Conservation (phyloP, 2,888 invertebrate genomes). For the Epirrita christyi region DNA sequence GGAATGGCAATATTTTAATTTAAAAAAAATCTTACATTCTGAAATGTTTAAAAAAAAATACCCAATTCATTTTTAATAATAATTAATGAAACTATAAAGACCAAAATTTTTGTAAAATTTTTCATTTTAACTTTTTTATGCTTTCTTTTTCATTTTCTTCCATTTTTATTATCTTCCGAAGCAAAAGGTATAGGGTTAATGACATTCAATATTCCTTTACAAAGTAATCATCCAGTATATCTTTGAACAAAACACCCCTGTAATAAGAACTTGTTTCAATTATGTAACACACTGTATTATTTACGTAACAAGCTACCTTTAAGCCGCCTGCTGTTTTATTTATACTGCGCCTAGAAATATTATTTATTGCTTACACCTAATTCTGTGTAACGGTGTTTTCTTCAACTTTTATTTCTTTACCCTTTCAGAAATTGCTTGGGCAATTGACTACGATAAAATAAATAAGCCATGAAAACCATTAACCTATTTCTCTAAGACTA, state of each 20-base stretch:
- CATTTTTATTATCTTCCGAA: too few species aligned
- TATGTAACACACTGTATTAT: slow-evolving; percentile 32
- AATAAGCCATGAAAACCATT: slow-evolving; percentile 2
- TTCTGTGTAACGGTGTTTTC: slow-evolving; percentile 2
- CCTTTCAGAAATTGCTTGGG: slow-evolving; percentile 6
- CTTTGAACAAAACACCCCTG: background rate
- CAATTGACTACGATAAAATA: slow-evolving; percentile 7
- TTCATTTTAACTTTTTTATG: too few species aligned
- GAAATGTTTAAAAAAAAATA: too few species aligned
- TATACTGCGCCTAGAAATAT: slow-evolving; percentile 24
- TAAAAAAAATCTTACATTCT: too few species aligned
- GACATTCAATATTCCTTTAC: background rate
- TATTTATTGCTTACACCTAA: slow-evolving; percentile 21
- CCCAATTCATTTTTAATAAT: too few species aligned
- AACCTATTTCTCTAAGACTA: too few species aligned
- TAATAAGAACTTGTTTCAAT: slow-evolving; percentile 32
- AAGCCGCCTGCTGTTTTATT: slow-evolving; percentile 30
- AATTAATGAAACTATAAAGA: too few species aligned
- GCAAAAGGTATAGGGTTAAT: too few species aligned
- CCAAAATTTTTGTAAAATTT: too few species aligned
- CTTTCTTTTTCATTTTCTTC: too few species aligned
- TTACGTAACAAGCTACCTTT: slow-evolving; percentile 25
- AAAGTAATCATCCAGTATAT: background rate
- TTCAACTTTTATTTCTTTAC: slow-evolving; percentile 18
- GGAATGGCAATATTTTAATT: too few species aligned